Evolutionary conservation across 2,888 invertebrate species (phyloP).

Genomic region (Papilio protenor): DNA sequence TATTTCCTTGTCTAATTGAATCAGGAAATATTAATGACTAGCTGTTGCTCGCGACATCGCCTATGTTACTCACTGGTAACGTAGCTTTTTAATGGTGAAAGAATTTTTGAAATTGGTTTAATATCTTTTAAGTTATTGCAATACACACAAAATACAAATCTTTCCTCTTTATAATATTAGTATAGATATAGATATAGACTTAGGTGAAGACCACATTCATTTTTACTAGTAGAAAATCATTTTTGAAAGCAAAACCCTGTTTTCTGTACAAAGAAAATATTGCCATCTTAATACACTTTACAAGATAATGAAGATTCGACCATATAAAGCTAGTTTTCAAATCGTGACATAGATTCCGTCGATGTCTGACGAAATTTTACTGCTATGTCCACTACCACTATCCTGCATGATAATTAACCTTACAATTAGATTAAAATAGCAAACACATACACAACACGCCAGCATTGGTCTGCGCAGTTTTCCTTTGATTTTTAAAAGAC

Average conservation of each 20-base stretch:
- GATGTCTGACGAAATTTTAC: constrained; percentile 10
- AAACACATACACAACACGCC: not conserved
- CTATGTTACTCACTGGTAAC: too few relatives aligned
- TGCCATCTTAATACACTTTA: not conserved
- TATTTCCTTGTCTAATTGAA: not conserved
- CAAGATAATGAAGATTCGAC: too few relatives aligned
- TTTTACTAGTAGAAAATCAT: not conserved
- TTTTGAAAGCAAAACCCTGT: not conserved
- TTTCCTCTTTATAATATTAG: too few relatives aligned
- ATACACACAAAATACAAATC: too few relatives aligned
- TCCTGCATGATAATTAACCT: constrained; percentile 24
- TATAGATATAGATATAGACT: too few relatives aligned
- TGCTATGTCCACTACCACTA: constrained; percentile 10
- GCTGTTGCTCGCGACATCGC: too few relatives aligned
- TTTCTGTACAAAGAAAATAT: not conserved
- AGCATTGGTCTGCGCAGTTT: not conserved
- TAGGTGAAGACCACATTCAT: too few relatives aligned
- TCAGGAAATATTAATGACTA: too few relatives aligned
- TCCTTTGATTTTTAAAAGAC: not conserved
- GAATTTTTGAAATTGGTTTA: too few relatives aligned
- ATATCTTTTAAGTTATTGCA: too few relatives aligned
- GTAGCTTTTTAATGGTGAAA: too few relatives aligned
- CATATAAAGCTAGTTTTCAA: not conserved
- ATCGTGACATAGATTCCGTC: not conserved
- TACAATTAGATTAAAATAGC: constrained; percentile 19